Conservation (phyloP, 2,797 vertebrate species). For the Lycodopsis pacificus region DNA sequence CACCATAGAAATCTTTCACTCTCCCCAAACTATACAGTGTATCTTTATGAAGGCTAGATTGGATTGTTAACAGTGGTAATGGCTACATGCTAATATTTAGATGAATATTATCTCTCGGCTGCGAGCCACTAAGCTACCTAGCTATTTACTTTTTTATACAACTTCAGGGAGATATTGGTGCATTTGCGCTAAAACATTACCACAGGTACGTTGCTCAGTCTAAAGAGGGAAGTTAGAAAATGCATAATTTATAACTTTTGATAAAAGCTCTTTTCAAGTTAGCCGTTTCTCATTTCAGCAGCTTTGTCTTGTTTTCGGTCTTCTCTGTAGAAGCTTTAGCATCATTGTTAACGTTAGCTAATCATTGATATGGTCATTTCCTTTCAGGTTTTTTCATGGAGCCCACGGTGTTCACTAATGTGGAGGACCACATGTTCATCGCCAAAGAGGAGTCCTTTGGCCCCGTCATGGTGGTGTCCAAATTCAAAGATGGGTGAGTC, state of each 20-base stretch:
- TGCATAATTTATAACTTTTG: no score
- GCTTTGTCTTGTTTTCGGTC: neutral
- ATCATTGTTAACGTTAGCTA: neutral
- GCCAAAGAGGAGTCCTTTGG: conserved; percentile 98
- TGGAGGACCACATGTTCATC: conserved; percentile 97
- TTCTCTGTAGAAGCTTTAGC: neutral
- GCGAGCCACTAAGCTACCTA: no score
- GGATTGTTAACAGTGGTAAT: no score
- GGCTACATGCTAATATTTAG: no score
- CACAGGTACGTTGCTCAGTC: neutral
- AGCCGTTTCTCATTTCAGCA: neutral
- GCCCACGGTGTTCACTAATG: conserved; percentile 94
- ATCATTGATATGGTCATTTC: neutral
- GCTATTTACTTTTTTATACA: no score
- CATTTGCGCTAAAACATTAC: no score
- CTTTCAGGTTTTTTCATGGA: conserved; percentile 95
- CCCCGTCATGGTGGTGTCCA: conserved; percentile 97
- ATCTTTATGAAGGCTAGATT: no score
- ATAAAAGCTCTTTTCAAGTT: no score
- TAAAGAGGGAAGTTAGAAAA: neutral
- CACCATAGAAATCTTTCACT: no score
- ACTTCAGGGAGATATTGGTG: no score
- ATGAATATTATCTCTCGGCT: no score
- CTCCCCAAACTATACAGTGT: no score
- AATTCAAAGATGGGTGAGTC: conserved; percentile 93